Evolutionary conservation across 1,140 invertebrate genomes (phyloP).

Genomic region (Rhizoglyphus robini): DNA sequence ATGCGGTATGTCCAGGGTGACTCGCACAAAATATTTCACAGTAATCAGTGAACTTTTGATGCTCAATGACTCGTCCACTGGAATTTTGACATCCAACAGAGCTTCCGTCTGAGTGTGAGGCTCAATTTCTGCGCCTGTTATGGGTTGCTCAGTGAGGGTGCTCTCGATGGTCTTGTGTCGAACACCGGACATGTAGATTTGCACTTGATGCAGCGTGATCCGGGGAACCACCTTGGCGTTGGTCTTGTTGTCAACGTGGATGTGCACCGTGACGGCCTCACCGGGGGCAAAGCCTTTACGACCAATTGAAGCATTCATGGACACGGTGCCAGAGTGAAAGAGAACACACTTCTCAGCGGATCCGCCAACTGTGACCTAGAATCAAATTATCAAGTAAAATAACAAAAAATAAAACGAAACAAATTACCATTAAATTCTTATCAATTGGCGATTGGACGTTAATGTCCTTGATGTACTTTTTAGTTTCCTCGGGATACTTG

Average conservation of each 20-base stretch:
- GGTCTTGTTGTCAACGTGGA: neutral
- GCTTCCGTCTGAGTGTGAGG: neutral
- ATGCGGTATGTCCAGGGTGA: constrained; percentile 13
- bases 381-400: neutral
- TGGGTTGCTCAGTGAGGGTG: neutral
- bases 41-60: constrained; percentile 13
- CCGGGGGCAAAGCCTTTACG: constrained; percentile 12
- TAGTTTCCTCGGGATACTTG: neutral
- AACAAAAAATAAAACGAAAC: neutral
- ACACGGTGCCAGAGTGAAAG: neutral
- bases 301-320: constrained; percentile 1
- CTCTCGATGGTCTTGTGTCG: constrained; percentile 14
- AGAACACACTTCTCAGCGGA: neutral
- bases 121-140: neutral
- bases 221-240: neutral
- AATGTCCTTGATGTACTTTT: constrained; percentile 4
- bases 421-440: constrained; percentile 13
- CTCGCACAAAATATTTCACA: constrained; percentile 11
- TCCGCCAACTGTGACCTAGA: neutral
- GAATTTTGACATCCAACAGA: neutral
- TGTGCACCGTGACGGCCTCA: neutral
- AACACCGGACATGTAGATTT: constrained; percentile 12
- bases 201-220: neutral
- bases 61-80: neutral
- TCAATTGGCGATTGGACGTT: constrained; percentile 7